Evolutionary conservation across 2,797 vertebrate species (phyloP), one percentile per base, ranked within the genome.

Genomic region (Australoheros facetus): DNA sequence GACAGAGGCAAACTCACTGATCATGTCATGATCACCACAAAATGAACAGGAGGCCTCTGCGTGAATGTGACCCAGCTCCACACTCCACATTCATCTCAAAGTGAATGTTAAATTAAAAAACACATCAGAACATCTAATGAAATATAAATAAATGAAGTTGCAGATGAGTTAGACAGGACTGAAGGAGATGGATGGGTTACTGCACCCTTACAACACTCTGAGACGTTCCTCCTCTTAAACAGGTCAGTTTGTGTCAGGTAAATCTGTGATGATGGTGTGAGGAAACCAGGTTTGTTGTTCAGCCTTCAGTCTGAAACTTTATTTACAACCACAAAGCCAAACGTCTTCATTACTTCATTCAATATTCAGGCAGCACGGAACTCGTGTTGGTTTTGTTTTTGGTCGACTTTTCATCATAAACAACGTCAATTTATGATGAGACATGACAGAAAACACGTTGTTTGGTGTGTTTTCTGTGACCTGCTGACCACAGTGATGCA

Each of bases 401-500:
- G 57, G 17, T 34, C 3, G n/a, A 28, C 14, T 26, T 48, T 19
- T 14, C 23, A 17, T 45, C 37, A 3, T 17, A 64, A 13, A 42
- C 39, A 42, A 21, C 26, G 37, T 37, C 19, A 42, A 28, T 66
- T 66, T 26, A 4, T 16, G 16, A 48, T 7, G 39, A 66, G 60
- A 48, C 62, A 30, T 66, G 45, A 48, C 45, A 17, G 62, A 66
- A 66, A 48, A 48, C 14, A 1, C 5, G 0, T 28, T 5, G 39
- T 12, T 64, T 1, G 53, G 23, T 23, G 71, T 54, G 42, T 74
- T 78, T 64, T 60, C 54, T 3, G 70, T 54, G 70, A 82, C 77
- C 77, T 3, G 70, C 64, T 30, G 74, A 82, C 77, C 73, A 48
- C 34, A 58, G 82, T 71, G 56, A 79, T 81, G 60, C 60, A 62